These are phyloP conservation scores for Microctenopoma stevenorrisi DNA, from an alignment of 2,797 vertebrate species.

Conservation along the genomic window DNA sequence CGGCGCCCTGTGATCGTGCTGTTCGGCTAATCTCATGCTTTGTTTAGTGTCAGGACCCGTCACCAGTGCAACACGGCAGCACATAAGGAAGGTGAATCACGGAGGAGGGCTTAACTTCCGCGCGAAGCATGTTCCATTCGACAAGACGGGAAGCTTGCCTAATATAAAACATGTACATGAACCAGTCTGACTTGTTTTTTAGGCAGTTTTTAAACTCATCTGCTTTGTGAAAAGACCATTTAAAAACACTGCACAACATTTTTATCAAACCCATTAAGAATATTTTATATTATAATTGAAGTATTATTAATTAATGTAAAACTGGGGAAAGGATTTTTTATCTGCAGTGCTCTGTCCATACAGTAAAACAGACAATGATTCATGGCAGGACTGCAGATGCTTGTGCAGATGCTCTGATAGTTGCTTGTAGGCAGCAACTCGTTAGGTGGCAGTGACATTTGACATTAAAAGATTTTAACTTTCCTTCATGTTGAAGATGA, in stretches of 20 bases:
- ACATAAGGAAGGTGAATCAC: conserved; percentile 17
- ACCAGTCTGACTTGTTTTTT: not conserved
- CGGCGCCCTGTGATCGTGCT: conserved; percentile 16
- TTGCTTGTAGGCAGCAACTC: not conserved
- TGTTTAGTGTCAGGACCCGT: conserved; percentile 30
- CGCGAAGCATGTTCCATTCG: conserved; percentile 2
- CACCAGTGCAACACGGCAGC: not conserved
- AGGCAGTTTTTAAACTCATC: not conserved
- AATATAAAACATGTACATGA: not conserved
- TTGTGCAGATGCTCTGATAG: not conserved
- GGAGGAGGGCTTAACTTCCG: conserved; percentile 1
- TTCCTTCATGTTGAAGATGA: not conserved
- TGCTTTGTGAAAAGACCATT: not conserved
- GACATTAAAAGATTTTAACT: not conserved
- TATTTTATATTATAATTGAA: not conserved
- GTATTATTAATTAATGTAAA: not conserved
- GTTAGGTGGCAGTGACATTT: conserved; percentile 1
- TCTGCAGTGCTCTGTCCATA: too few species aligned
- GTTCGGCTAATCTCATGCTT: conserved; percentile 32
- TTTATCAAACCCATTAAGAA: too few species aligned
- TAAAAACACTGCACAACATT: not conserved
- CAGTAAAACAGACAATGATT: not conserved
- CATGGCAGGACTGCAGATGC: not conserved
- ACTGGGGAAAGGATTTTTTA: not conserved
- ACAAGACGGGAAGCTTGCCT: not conserved